Conservation (phyloP, 2,797 vertebrate genomes). For the Sebastes jordani region DNA sequence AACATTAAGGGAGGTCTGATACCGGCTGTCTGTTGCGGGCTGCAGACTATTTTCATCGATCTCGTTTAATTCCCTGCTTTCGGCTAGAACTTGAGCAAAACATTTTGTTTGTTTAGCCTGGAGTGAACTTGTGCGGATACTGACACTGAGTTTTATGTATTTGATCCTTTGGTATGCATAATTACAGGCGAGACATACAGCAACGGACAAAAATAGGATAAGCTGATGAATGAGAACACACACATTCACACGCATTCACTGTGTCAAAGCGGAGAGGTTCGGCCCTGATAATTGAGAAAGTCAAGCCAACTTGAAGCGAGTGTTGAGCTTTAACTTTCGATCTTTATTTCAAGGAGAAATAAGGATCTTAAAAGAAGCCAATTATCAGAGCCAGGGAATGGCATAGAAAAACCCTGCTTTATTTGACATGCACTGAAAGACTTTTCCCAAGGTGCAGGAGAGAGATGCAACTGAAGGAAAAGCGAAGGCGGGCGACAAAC, state of each 20-base stretch:
- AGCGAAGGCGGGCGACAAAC: conserved; percentile 47
- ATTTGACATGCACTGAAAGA: conserved; percentile 47
- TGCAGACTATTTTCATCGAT: conserved; percentile 18
- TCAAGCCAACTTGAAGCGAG: conserved; percentile 45
- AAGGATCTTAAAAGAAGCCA: conserved; percentile 49
- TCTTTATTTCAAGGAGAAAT: conserved; percentile 67
- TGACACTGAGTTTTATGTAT: conserved; percentile 18
- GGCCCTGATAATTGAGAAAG: conserved; percentile 80
- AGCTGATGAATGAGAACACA: conserved; percentile 26
- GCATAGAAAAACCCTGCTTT: neutral
- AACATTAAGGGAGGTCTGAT: conserved; percentile 15
- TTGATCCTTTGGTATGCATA: conserved; percentile 19
- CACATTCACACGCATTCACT: conserved; percentile 28
- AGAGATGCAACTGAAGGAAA: conserved; percentile 31
- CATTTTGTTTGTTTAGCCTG: neutral
- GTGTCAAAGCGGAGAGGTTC: conserved; percentile 13
- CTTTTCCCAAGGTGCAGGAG: conserved; percentile 37
- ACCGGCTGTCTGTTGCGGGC: neutral
- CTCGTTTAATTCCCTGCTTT: conserved; percentile 24
- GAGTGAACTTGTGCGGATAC: conserved; percentile 15
- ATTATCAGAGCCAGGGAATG: conserved; percentile 76
- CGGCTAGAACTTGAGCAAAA: conserved; percentile 3
- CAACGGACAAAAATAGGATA: conserved; percentile 24
- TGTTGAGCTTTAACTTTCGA: conserved; percentile 66
- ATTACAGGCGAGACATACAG: conserved; percentile 35